Evolutionary conservation across 2,888 invertebrate genomes (phyloP).

Genomic region (Blomia tropicalis): DNA sequence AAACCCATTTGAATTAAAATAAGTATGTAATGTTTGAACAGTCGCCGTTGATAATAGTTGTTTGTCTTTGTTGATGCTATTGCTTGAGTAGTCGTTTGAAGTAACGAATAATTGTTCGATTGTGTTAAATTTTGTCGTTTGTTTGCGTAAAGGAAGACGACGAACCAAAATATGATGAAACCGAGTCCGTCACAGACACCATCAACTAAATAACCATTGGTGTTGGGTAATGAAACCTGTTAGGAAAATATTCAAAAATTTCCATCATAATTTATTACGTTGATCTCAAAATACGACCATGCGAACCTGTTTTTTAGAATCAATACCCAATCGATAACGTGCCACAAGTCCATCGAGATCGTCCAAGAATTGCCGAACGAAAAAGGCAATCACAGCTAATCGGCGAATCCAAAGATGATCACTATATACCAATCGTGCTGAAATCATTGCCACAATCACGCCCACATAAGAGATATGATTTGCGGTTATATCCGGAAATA

Average conservation of each 20-base stretch:
- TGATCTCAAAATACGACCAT: no score
- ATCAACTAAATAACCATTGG: constrained; percentile 16
- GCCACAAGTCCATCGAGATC: constrained; percentile 20
- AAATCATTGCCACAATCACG: constrained; percentile 8
- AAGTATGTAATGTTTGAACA: background rate
- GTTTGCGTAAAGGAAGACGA: background rate
- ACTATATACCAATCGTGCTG: constrained; percentile 1
- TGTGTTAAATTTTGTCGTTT: background rate
- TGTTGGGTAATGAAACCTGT: background rate
- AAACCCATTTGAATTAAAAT: constrained; percentile 4
- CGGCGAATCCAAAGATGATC: background rate
- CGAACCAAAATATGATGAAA: constrained; percentile 9
- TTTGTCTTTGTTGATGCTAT: background rate
- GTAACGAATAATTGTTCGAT: constrained; percentile 1
- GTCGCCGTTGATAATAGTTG: background rate
- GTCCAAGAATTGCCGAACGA: constrained; percentile 17
- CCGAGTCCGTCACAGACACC: constrained; percentile 18
- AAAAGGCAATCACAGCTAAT: constrained; percentile 6
- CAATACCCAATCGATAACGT: constrained; percentile 3
- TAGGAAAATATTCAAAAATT: background rate
- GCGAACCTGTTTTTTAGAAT: constrained; percentile 11
- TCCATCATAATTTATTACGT: background rate
- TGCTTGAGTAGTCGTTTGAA: background rate
- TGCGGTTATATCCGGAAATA: background rate
- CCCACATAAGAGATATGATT: constrained; percentile 18